phyloP scores from a whole-genome alignment of 53 echinoderm and acorn worm species.

The Temnopleurus reevesii region DNA sequence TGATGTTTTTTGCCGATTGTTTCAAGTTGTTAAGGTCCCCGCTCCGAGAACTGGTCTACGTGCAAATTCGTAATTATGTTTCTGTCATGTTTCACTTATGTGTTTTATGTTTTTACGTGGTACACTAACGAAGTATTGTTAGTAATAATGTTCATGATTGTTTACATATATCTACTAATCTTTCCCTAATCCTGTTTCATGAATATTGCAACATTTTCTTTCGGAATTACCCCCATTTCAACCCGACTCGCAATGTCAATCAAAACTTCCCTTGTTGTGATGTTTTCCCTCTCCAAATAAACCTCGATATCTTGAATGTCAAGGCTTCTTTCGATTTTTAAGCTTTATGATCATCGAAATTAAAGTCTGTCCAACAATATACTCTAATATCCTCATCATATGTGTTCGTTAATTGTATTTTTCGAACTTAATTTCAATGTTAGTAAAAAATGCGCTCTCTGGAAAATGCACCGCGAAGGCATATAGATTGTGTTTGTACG shows the following conservation, averaged over 20 bases:
- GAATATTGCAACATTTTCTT: background rate
- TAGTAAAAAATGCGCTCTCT: slow-evolving; percentile 28
- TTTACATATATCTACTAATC: background rate
- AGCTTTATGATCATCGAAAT: background rate
- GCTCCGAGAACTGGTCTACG: background rate
- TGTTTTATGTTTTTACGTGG: background rate
- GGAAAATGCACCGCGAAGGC: background rate
- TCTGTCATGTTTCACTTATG: background rate
- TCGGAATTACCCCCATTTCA: background rate
- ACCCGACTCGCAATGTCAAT: background rate
- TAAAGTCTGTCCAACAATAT: background rate
- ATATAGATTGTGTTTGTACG: too few relatives aligned
- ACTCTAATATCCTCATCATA: background rate
- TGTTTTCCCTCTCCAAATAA: background rate
- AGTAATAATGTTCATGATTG: background rate
- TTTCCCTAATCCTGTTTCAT: background rate
- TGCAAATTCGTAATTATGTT: background rate
- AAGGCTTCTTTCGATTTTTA: background rate
- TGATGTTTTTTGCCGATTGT: background rate
- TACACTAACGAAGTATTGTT: slow-evolving; percentile 7
- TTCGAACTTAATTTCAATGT: slow-evolving; percentile 6
- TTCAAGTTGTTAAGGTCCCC: slow-evolving; percentile 20
- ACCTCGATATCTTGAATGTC: background rate
- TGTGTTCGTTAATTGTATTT: background rate
- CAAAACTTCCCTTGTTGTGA: background rate